These are phyloP conservation scores for Meteorus sp. DNA, from an alignment of 1,140 invertebrate genomes.

Conservation along the genomic window DNA sequence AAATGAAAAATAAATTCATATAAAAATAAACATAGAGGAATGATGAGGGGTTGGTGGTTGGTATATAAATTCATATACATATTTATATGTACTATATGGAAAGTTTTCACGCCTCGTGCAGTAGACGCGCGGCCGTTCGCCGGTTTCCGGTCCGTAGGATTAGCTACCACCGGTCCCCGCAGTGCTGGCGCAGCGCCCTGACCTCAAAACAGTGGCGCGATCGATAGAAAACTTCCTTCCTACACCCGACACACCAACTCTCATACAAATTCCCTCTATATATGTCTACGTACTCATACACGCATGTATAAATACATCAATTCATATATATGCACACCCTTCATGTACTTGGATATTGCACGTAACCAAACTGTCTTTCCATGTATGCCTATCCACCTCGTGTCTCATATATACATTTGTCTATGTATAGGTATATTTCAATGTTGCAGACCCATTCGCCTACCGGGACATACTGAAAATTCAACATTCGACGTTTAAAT, in stretches of 20 bases:
- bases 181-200: constrained; percentile 50
- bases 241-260: constrained; percentile 20
- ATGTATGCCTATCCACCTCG: constrained; percentile 13
- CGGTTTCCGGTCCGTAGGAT: constrained; percentile 29
- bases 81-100: no score
- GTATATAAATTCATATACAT: no score
- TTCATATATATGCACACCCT: constrained; percentile 10
- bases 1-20: no score
- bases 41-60: no score
- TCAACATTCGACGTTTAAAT: neutral
- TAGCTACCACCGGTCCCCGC: constrained; percentile 38
- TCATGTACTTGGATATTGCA: constrained; percentile 1
- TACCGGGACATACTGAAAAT: no score
- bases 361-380: constrained; percentile 14
- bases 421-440: constrained; percentile 3
- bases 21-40: no score
- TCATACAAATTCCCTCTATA: neutral
- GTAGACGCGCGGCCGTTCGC: constrained; percentile 27
- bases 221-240: constrained; percentile 51
- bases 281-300: neutral
- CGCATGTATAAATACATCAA: constrained; percentile 11
- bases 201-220: constrained; percentile 45
- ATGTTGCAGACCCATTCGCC: no score
- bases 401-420: neutral
- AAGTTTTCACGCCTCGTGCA: neutral